Conservation (phyloP, 2,113 vertebrate species). For the Larimichthys crocea region DNA sequence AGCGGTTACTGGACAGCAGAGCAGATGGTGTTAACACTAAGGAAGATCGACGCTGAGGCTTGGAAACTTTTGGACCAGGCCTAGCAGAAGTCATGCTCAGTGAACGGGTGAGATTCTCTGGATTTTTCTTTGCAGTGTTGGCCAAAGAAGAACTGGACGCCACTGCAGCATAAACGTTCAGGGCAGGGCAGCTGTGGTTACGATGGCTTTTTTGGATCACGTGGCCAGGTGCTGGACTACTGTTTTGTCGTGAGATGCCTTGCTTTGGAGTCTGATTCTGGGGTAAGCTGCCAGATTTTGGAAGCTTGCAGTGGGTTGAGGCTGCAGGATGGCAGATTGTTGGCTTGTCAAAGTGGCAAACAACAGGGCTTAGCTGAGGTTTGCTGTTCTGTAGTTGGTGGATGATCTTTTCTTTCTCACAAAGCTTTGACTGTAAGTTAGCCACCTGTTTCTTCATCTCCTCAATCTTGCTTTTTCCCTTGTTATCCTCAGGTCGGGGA, state of each 20-base stretch:
- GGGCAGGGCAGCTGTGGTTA: not conserved
- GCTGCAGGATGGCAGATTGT: too few species aligned
- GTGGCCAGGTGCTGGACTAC: accelerated
- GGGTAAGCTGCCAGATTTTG: not conserved
- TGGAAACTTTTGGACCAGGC: accelerated
- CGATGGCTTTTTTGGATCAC: accelerated
- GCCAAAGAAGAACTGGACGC: not conserved
- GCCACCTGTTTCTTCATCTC: not conserved
- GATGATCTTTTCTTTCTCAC: not conserved
- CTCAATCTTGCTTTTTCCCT: accelerated
- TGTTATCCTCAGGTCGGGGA: accelerated
- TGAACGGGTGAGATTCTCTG: too few species aligned
- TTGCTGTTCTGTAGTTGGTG: not conserved
- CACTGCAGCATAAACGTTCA: accelerated
- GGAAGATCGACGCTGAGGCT: not conserved
- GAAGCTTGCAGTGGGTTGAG: not conserved
- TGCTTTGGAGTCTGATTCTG: not conserved
- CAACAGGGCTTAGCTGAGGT: accelerated
- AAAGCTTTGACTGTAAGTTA: not conserved
- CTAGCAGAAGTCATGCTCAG: too few species aligned
- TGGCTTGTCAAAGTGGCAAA: not conserved
- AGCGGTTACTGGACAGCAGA: accelerated
- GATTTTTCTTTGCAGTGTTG: not conserved
- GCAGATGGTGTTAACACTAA: accelerated
- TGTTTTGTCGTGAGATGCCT: not conserved